phyloP scores from a whole-genome alignment of 2,888 invertebrate genomes.

The Odontocerum albicorne region DNA sequence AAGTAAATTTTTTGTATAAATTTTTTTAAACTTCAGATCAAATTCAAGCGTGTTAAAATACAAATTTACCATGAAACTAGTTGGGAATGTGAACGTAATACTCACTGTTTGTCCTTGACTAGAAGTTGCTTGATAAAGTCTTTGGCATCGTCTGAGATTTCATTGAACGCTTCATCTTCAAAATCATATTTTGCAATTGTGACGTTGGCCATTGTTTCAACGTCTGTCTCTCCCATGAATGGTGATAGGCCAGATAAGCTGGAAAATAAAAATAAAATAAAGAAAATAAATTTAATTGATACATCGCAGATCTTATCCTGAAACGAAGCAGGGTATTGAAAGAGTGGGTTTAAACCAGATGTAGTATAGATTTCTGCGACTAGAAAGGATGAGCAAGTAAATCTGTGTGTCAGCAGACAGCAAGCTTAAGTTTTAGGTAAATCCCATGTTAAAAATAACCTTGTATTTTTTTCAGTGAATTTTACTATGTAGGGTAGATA shows the following conservation, averaged over 20 bases:
- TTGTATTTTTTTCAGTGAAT: too few relatives aligned
- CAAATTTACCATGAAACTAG: neutral
- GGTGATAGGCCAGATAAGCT: slow-evolving; percentile 95
- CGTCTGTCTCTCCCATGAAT: slow-evolving; percentile 97
- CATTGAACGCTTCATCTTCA: slow-evolving; percentile 94
- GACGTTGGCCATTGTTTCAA: slow-evolving; percentile 98
- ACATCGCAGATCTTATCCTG: too few relatives aligned
- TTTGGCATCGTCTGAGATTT: slow-evolving; percentile 92
- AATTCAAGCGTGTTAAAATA: neutral
- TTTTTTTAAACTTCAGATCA: too few relatives aligned
- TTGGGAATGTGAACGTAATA: slow-evolving; percentile 38
- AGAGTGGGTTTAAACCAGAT: neutral
- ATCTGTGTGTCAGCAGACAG: too few relatives aligned
- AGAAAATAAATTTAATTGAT: too few relatives aligned
- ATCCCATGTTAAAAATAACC: too few relatives aligned
- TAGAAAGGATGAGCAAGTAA: too few relatives aligned
- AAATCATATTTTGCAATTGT: slow-evolving; percentile 97
- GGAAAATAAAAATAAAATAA: slow-evolving; percentile 38
- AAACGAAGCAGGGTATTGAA: too few relatives aligned
- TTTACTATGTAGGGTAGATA: too few relatives aligned
- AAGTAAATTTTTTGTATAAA: too few relatives aligned
- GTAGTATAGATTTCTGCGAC: neutral
- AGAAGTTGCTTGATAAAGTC: slow-evolving; percentile 93
- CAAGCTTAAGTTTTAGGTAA: too few relatives aligned
- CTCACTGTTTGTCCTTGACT: slow-evolving; percentile 90